Evolutionary conservation across 2,888 invertebrate species (phyloP), one percentile per base, ranked within the genome.

Genomic region (Oxycera nigricornis): DNA sequence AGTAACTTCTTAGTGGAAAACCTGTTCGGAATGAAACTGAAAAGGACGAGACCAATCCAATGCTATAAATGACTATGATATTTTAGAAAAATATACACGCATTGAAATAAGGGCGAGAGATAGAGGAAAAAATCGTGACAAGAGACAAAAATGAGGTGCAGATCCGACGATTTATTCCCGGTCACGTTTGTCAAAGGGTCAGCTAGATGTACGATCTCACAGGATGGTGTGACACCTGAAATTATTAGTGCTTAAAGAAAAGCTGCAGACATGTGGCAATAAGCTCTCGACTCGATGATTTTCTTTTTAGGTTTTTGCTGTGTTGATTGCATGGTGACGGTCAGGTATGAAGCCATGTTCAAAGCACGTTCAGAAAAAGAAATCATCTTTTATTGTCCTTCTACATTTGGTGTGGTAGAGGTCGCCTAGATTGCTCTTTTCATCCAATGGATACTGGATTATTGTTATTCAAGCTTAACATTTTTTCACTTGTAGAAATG

Each of bases 101-200:
- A 68, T 68, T n/a, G n/a, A n/a, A n/a, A n/a, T n/a, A n/a, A n/a
- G n/a, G n/a, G n/a, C n/a, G n/a, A n/a, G n/a, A 50, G 39, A 68
- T 68, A 50, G 17, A 67, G n/a, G 35, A 73, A 73, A 73, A 73
- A 61, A 61, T 73, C 73, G 73, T 73, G 73, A 73, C 73, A 73
- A 50, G 73, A 73, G 73, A 73, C 73, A 73, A 62, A 73, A 73
- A 73, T 73, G 73, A 73, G 73, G 31, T 62, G 11, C 50, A 31
- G 52, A 70, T 70, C 55, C 30, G 28, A 17, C 52, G 52, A 70
- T 70, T 70, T 70, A 70, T 70, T 65, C 55, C 26, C 35, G 55
- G 70, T 52, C 70, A 70, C 70, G 55, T 70, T 70, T 22, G 70
- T 28, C 17, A 41, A 17, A 24, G 39, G 65, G 39, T 65, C 65